Percentiles rank a stretch among this genome's conserved stretches.
These are phyloP conservation scores for Platycheirus rosarum DNA, from an alignment of 2,888 invertebrate genomes.

Conservation along the genomic window DNA sequence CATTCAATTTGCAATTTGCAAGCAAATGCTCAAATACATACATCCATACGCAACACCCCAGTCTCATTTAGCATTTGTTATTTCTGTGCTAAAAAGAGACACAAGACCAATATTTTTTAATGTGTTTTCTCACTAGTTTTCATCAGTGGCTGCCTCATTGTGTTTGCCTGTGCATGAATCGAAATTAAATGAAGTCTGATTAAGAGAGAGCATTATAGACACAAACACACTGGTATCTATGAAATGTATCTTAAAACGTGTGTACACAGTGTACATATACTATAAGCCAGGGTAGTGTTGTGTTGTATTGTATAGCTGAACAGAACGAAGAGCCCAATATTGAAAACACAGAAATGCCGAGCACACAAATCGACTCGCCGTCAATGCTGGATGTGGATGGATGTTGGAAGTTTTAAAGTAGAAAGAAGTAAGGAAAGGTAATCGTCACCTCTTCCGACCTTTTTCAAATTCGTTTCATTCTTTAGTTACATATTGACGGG, in stretches of 20 bases:
- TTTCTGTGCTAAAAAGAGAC: no score
- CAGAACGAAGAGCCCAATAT: constrained; percentile 20
- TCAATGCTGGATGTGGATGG: constrained; percentile 51
- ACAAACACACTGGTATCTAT: constrained; percentile 28
- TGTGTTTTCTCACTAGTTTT: constrained; percentile 64
- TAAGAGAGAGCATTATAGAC: constrained; percentile 19
- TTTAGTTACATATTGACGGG: constrained; percentile 71
- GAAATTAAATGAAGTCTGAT: constrained; percentile 5
- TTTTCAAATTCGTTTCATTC: constrained; percentile 68
- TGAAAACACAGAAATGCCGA: constrained; percentile 13
- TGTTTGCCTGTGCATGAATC: no score
- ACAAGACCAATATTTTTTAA: constrained; percentile 43
- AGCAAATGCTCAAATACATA: constrained; percentile 62
- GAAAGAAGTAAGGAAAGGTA: constrained; percentile 50
- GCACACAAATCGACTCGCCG: constrained; percentile 53
- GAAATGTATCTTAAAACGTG: constrained; percentile 20
- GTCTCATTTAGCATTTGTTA: constrained; percentile 52
- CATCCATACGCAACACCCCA: constrained; percentile 62
- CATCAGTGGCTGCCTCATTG: constrained; percentile 2
- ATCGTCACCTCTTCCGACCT: constrained; percentile 69
- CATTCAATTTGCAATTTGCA: constrained; percentile 68
- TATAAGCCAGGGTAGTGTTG: constrained; percentile 1
- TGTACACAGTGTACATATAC: constrained; percentile 21
- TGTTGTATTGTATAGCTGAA: no score
- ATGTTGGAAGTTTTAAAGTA: constrained; percentile 14